Percentiles rank a stretch among this genome's conserved stretches.
These are phyloP conservation scores for Pimpla rufipes DNA, from an alignment of 2,888 invertebrate genomes.

Conservation along the genomic window DNA sequence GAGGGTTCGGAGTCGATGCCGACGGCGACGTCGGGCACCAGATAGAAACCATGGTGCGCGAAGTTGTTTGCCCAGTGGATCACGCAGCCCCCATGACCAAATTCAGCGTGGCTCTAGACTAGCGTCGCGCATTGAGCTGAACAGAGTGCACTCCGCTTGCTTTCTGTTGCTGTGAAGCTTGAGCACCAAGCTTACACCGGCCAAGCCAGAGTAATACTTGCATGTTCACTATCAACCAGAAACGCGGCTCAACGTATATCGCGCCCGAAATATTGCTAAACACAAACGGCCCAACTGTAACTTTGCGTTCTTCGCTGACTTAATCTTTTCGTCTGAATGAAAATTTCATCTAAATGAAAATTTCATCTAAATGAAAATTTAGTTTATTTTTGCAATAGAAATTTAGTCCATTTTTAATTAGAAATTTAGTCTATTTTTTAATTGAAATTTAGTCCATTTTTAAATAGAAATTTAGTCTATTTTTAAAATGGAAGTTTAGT, in stretches of 20 bases:
- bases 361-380: too few relatives aligned
- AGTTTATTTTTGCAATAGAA: too few relatives aligned
- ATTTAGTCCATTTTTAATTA: too few relatives aligned
- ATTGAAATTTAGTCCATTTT: too few relatives aligned
- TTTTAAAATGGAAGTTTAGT: too few relatives aligned
- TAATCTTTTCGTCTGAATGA: too few relatives aligned
- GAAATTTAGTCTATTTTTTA: too few relatives aligned
- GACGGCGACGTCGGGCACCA: slow-evolving; percentile 72
- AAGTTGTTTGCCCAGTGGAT: slow-evolving; percentile 80
- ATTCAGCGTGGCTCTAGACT: slow-evolving; percentile 68
- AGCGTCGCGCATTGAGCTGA: slow-evolving; percentile 36
- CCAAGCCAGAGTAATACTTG: slow-evolving; percentile 43
- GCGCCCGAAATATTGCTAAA: neutral
- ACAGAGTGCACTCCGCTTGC: slow-evolving; percentile 36
- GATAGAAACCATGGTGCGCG: slow-evolving; percentile 75
- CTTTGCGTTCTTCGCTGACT: neutral
- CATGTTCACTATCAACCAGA: slow-evolving; percentile 30
- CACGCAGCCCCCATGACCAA: slow-evolving; percentile 77
- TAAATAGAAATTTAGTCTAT: too few relatives aligned
- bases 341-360: too few relatives aligned
- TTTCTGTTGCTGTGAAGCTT: slow-evolving; percentile 37
- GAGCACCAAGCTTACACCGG: slow-evolving; percentile 50
- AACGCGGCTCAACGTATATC: neutral
- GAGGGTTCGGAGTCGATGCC: slow-evolving; percentile 68
- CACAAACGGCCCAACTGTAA: neutral